A percentile compares a stretch with the other conserved stretches of the same genome.
phyloP scores from a whole-genome alignment of 1,140 invertebrate species.

The Gonioctena quinquepunctata region DNA sequence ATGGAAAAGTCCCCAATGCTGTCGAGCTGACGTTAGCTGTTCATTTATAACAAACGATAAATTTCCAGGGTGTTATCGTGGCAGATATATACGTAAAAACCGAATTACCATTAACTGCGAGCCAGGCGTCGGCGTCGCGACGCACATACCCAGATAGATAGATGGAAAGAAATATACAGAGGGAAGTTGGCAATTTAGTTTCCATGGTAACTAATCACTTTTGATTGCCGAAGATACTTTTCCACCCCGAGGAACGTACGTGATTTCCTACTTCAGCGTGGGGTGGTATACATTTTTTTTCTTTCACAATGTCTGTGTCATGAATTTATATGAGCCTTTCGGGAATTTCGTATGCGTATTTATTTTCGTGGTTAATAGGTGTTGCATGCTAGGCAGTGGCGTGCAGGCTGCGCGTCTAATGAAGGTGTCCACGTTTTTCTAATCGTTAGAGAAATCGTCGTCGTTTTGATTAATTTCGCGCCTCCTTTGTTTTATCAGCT shows the following conservation, averaged over 20 bases:
- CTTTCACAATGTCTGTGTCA: neutral
- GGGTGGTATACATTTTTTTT: conserved; percentile 2
- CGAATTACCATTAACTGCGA: conserved; percentile 10
- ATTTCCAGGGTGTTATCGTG: conserved; percentile 9
- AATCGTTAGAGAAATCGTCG: neutral
- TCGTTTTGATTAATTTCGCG: neutral
- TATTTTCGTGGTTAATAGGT: conserved; percentile 2
- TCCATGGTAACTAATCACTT: conserved; percentile 14
- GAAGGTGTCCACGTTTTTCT: neutral
- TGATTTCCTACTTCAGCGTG: neutral
- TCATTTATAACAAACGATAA: conserved; percentile 17
- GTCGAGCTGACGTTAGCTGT: conserved; percentile 11
- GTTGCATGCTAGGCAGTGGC: conserved; percentile 5
- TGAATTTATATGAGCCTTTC: conserved; percentile 12
- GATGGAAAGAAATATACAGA: neutral
- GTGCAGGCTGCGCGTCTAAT: neutral
- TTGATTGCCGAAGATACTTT: conserved; percentile 10
- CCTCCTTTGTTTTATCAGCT: neutral
- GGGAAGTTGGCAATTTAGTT: conserved; percentile 12
- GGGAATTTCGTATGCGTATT: conserved; percentile 6
- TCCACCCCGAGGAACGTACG: neutral
- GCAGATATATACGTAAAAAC: conserved; percentile 4
- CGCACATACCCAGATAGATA: neutral
- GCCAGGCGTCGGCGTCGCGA: neutral
- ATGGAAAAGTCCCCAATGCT: neutral